Evolutionary conservation across 2,888 invertebrate species (phyloP).

Genomic region (Amphipyra tragopoginis): DNA sequence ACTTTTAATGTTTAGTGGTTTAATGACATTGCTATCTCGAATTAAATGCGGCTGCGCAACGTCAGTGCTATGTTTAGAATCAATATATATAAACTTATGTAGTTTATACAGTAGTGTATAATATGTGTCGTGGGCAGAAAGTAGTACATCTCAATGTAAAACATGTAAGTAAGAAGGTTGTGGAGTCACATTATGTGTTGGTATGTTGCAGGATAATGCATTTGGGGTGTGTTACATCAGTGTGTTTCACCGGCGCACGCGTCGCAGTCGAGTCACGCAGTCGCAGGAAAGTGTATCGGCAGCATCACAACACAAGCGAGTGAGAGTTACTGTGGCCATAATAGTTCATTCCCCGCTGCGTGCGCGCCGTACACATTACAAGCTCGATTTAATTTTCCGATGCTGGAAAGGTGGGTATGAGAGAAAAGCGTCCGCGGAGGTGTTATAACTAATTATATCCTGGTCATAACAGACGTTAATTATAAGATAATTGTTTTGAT

Average conservation of each 20-base stretch:
- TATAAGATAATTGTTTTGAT: no score
- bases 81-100: constrained; percentile 3
- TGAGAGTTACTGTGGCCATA: constrained; percentile 83
- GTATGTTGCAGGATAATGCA: constrained; percentile 74
- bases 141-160: constrained; percentile 6
- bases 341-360: constrained; percentile 81
- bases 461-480: constrained; percentile 4
- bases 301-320: constrained; percentile 82
- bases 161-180: constrained; percentile 13
- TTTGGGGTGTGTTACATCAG: constrained; percentile 81
- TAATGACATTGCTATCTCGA: constrained; percentile 43
- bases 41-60: constrained; percentile 36
- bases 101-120: not conserved
- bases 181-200: constrained; percentile 42
- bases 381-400: constrained; percentile 60
- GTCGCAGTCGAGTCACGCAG: constrained; percentile 81
- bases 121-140: constrained; percentile 3
- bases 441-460: constrained; percentile 34
- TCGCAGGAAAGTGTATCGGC: constrained; percentile 85
- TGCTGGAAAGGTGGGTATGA: constrained; percentile 37
- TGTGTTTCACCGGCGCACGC: constrained; percentile 62
- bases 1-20: constrained; percentile 63
- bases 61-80: constrained; percentile 12
- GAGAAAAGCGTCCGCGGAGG: constrained; percentile 34
- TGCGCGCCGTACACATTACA: constrained; percentile 46